Evolutionary conservation across 1,140 invertebrate species (phyloP), one percentile per base, ranked within the genome.

Genomic region (Drosophila sp.): DNA sequence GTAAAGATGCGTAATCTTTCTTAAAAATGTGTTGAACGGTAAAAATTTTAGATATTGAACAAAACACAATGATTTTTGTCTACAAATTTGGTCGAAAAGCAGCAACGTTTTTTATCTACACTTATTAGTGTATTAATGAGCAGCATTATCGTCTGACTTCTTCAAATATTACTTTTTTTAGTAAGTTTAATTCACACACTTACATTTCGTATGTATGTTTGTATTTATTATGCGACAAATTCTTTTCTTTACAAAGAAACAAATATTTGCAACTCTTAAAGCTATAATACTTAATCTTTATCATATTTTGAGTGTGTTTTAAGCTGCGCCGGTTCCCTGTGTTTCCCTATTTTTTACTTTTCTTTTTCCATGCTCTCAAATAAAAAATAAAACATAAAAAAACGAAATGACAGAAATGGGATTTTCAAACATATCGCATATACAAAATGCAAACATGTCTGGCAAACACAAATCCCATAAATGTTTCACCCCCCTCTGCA

Each of bases 341-440:
- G n/a, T 27, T 21, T 2, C 36, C 46, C 4, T 43, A 43, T 43
- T 36, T 51, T n/a, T n/a, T n/a, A n/a, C n/a, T n/a, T n/a, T n/a
- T n/a, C n/a, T n/a, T n/a, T 32, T 40, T 46, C 34, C 11, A 13
- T 5, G 16, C 46, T 46, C 41, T 11, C 25, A 27, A 27, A 57
- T 13, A 18, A 14, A n/a, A 16, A 41, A 43, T 21, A 16, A 61
- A 32, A 41, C 9, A 21, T 53, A 46, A 46, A 11, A 16, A 40
- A 36, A 53, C 36, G 7, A 40, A 41, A 41, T 29, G 48, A 11
- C 63, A 87, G 63, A 82, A 87, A 82, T 73, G 72, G 78, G 79
- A 89, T 87, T 87, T 89, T 81, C 82, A 87, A 87, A 89, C 83
- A 89, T 87, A 87, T 87, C 82, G 83, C 83, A 87, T 89, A 89